phyloP scores from a whole-genome alignment of 2,113 vertebrate genomes.

The Xiphophorus maculatus region DNA sequence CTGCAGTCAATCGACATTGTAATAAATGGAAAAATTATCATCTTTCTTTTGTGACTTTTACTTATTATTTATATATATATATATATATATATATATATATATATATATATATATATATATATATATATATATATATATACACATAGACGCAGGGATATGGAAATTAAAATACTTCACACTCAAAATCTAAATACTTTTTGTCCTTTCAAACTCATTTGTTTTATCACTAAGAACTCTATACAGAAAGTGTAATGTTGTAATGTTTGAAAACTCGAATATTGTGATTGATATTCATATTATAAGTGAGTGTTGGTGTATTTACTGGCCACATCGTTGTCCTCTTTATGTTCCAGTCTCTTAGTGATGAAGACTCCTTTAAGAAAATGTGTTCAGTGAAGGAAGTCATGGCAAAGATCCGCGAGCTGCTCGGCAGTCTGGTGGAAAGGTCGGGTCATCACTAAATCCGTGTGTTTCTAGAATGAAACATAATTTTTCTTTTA shows the following conservation, averaged over 20 bases:
- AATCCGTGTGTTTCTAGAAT: background rate
- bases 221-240: too few species aligned
- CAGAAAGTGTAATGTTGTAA: too few species aligned
- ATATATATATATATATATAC: too few species aligned
- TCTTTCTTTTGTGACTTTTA: background rate
- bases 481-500: background rate
- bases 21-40: background rate
- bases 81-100: too few species aligned
- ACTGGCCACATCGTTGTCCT: background rate
- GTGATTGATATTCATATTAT: background rate
- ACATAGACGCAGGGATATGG: too few species aligned
- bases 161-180: too few species aligned
- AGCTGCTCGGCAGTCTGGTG: slow-evolving; percentile 82
- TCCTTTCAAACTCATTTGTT: too few species aligned
- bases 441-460: slow-evolving; percentile 78
- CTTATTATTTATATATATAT: too few species aligned
- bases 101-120: too few species aligned
- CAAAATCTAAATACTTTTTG: too few species aligned
- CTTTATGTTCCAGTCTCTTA: slow-evolving; percentile 84
- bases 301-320: background rate
- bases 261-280: too few species aligned
- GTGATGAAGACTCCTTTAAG: slow-evolving; percentile 92
- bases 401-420: slow-evolving; percentile 82
- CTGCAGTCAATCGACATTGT: background rate
- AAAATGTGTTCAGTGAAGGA: slow-evolving; percentile 85